phyloP scores from a whole-genome alignment of 2,113 vertebrate species.

The Neolamprologus falcicula region DNA sequence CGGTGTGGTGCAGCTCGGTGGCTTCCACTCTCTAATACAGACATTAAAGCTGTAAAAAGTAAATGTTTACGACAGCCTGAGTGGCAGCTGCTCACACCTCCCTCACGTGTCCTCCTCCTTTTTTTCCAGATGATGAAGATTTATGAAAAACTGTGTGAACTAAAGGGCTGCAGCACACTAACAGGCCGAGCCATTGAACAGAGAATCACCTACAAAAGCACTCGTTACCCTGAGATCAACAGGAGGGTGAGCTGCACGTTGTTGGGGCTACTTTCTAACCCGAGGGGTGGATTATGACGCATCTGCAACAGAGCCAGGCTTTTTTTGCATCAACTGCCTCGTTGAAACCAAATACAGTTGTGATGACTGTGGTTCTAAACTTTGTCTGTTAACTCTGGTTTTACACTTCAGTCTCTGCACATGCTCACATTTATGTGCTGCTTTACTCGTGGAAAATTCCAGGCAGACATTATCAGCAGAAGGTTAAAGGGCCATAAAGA shows the following conservation, averaged over 20 bases:
- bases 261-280: background rate
- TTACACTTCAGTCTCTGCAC: background rate
- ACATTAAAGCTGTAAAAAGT: background rate
- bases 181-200: slow-evolving; percentile 88
- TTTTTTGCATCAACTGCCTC: fast-evolving
- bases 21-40: background rate
- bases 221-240: slow-evolving; percentile 89
- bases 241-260: slow-evolving; percentile 47
- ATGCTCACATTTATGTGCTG: fast-evolving
- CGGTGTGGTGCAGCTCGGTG: fast-evolving
- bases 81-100: background rate
- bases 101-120: background rate
- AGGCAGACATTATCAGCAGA: background rate
- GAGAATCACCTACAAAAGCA: slow-evolving; percentile 72
- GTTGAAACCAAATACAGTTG: background rate
- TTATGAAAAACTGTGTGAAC: slow-evolving; percentile 83
- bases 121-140: slow-evolving; percentile 79
- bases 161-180: slow-evolving; percentile 79
- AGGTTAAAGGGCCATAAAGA: fast-evolving
- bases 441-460: fast-evolving
- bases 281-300: fast-evolving
- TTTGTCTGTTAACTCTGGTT: background rate
- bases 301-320: fast-evolving
- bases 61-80: fast-evolving
- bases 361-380: background rate